These are phyloP conservation scores for Cairina moschata DNA, from an alignment of 2,113 vertebrate genomes.

Conservation along the genomic window DNA sequence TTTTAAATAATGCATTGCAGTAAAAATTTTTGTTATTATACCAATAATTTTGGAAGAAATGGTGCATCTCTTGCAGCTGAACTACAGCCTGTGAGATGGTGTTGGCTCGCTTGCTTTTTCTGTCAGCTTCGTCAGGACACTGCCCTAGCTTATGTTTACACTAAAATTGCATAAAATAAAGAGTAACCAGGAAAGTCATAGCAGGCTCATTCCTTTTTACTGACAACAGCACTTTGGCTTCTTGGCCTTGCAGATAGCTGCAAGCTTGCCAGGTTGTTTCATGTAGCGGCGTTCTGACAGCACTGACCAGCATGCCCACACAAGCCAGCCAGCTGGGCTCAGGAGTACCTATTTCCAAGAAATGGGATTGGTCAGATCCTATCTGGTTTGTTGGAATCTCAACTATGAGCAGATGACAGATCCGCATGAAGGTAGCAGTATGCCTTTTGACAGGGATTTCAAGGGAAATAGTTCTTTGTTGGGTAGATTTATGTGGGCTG, in stretches of 20 bases:
- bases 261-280: slow-evolving; percentile 9
- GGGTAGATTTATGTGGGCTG: not conserved
- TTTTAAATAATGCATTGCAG: not conserved
- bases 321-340: slow-evolving; percentile 17
- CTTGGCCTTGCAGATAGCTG: not conserved
- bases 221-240: slow-evolving; percentile 5
- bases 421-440: not conserved
- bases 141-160: not conserved
- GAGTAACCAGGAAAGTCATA: not conserved
- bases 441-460: slow-evolving; percentile 27
- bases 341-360: not conserved
- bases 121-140: not conserved
- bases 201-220: slow-evolving; percentile 22
- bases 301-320: not conserved
- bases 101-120: not conserved
- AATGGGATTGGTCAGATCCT: not conserved
- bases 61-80: not conserved
- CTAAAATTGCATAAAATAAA: not conserved
- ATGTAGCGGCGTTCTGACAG: not conserved
- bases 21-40: not conserved
- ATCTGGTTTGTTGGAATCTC: slow-evolving; percentile 26
- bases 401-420: slow-evolving; percentile 42
- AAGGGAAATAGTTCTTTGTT: slow-evolving; percentile 16
- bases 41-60: not conserved
- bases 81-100: not conserved